Conservation (phyloP, 2,113 vertebrate genomes). For the Calonectris borealis region DNA sequence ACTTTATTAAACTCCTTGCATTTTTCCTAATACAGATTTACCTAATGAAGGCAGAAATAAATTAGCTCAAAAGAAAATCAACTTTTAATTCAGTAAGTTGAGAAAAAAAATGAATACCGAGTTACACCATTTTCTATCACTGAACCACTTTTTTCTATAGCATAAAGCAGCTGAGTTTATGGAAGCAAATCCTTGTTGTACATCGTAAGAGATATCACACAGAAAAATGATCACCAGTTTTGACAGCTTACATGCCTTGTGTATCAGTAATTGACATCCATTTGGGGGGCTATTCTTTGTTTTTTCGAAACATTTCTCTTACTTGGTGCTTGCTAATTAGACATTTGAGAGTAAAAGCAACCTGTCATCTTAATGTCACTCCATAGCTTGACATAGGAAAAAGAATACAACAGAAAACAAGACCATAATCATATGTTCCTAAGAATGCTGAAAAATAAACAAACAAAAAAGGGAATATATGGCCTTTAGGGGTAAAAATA, state of each 20-base stretch:
- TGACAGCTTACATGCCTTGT: neutral
- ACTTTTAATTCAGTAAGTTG: neutral
- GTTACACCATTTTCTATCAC: neutral
- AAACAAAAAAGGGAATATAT: neutral
- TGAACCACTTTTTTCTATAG: neutral
- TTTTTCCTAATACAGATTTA: neutral
- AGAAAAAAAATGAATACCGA: neutral
- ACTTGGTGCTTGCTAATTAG: neutral
- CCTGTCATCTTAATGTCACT: neutral
- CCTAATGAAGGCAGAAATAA: neutral
- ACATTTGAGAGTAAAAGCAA: slow-evolving; percentile 16
- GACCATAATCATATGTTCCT: neutral
- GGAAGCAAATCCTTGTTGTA: neutral
- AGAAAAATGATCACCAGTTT: neutral
- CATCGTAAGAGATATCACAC: neutral
- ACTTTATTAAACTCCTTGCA: neutral
- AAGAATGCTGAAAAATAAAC: neutral
- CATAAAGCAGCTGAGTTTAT: neutral
- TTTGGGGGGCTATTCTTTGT: neutral
- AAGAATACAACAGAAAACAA: neutral
- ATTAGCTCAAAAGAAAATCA: neutral
- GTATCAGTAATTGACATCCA: neutral
- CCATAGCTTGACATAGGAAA: neutral
- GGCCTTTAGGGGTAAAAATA: neutral
- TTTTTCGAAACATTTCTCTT: slow-evolving; percentile 20